Conservation (phyloP, 2,888 invertebrate species). For the Cremastinae sp. region DNA sequence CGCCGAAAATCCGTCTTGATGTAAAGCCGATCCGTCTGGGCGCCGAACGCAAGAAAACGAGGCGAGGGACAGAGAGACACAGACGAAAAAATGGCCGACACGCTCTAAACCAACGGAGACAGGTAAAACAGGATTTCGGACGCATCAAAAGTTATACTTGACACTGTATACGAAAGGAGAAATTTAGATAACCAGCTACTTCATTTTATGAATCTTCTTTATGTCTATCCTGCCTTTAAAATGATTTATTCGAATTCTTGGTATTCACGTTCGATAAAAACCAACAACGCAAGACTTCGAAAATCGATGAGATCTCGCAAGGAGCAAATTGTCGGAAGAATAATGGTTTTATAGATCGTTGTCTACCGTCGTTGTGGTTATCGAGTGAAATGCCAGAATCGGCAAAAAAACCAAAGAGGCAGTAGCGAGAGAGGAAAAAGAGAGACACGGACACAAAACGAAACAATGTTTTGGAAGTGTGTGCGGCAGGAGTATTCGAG, state of each 20-base stretch:
- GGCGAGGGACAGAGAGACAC: slow-evolving; percentile 14
- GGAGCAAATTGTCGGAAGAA: slow-evolving; percentile 36
- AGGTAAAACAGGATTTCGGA: slow-evolving; percentile 67
- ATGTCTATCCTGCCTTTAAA: no score
- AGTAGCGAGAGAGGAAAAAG: slow-evolving; percentile 45
- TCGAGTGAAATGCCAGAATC: neutral
- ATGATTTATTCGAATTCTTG: slow-evolving; percentile 57
- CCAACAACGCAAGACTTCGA: neutral
- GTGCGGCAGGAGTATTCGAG: slow-evolving; percentile 39
- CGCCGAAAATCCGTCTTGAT: slow-evolving; percentile 60
- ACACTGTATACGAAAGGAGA: no score
- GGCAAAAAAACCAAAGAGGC: no score
- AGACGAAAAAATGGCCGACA: no score
- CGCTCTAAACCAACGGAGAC: slow-evolving; percentile 62
- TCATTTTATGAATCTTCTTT: no score
- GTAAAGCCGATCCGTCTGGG: slow-evolving; percentile 65
- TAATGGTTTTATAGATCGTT: neutral
- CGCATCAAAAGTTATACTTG: no score
- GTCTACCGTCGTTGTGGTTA: neutral
- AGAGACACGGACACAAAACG: slow-evolving; percentile 16
- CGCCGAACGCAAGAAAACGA: slow-evolving; percentile 23
- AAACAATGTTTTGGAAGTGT: slow-evolving; percentile 30
- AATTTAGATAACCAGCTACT: no score
- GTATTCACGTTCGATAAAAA: no score
- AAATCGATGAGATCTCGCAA: neutral